Percentiles rank a stretch among this genome's conserved stretches.
phyloP scores from a whole-genome alignment of 1,140 invertebrate genomes.

The Sminthurides bifidus region DNA sequence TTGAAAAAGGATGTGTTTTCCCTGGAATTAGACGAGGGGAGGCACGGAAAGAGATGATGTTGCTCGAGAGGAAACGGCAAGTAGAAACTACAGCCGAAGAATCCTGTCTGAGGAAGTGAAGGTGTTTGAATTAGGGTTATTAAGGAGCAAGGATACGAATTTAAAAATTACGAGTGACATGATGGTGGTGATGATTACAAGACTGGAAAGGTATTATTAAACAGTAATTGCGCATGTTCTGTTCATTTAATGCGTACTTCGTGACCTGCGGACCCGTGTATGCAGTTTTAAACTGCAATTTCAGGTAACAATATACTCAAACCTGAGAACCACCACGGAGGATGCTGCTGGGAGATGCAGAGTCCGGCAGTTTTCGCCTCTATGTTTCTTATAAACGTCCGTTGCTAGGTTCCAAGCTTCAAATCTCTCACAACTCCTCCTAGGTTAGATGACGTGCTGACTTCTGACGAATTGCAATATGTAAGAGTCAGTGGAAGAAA shows the following conservation, averaged over 20 bases:
- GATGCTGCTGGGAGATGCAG: not conserved
- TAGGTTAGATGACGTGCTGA: too few relatives aligned
- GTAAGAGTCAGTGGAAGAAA: too few relatives aligned
- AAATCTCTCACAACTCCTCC: too few relatives aligned
- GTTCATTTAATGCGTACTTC: constrained; percentile 27
- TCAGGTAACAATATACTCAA: not conserved
- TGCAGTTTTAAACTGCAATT: not conserved
- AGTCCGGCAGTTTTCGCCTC: not conserved
- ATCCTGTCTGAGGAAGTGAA: too few relatives aligned
- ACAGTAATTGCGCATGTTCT: constrained; percentile 29
- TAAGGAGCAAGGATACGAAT: constrained; percentile 13
- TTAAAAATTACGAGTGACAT: constrained; percentile 22
- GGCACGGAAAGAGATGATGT: too few relatives aligned
- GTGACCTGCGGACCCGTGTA: constrained; percentile 16
- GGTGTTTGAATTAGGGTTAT: too few relatives aligned
- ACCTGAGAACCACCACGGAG: not conserved
- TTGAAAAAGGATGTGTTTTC: too few relatives aligned
- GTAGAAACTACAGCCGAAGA: too few relatives aligned
- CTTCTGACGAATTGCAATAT: too few relatives aligned
- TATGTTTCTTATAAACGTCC: not conserved
- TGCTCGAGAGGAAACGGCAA: too few relatives aligned
- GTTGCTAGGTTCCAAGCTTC: too few relatives aligned
- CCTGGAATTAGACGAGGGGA: too few relatives aligned
- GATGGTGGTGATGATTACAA: constrained; percentile 23
- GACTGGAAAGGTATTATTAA: constrained; percentile 22